These are phyloP conservation scores for Rhamnusium bicolor DNA, from an alignment of 2,888 invertebrate species.

Conservation along the genomic window DNA sequence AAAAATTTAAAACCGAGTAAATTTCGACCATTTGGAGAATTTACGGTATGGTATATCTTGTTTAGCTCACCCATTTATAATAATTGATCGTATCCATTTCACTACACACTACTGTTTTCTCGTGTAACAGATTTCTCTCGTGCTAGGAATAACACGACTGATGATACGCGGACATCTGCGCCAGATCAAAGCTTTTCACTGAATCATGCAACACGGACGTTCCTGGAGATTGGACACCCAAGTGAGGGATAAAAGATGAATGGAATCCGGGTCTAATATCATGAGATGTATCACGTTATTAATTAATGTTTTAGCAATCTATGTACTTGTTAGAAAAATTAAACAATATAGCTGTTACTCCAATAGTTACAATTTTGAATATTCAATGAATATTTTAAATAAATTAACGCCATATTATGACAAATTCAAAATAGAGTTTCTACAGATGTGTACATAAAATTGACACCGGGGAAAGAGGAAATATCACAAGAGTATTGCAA, in stretches of 20 bases:
- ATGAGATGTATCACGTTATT: background rate
- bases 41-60: too few species aligned
- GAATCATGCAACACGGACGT: background rate
- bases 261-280: background rate
- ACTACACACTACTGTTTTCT: background rate
- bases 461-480: too few species aligned
- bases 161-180: background rate
- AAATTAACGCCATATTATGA: too few species aligned
- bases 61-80: background rate
- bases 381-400: background rate
- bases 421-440: too few species aligned
- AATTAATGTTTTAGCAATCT: too few species aligned
- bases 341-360: background rate
- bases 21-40: too few species aligned
- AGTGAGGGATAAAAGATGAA: background rate
- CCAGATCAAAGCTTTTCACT: conserved; percentile 6
- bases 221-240: background rate
- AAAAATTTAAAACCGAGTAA: too few species aligned
- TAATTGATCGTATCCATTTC: background rate
- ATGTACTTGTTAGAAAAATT: background rate
- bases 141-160: background rate
- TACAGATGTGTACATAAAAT: too few species aligned
- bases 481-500: too few species aligned
- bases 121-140: conserved; percentile 3
- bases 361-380: background rate